Evolutionary conservation across 2,113 vertebrate species (phyloP), one percentile per base, ranked within the genome.

Genomic region (Columbina picui): DNA sequence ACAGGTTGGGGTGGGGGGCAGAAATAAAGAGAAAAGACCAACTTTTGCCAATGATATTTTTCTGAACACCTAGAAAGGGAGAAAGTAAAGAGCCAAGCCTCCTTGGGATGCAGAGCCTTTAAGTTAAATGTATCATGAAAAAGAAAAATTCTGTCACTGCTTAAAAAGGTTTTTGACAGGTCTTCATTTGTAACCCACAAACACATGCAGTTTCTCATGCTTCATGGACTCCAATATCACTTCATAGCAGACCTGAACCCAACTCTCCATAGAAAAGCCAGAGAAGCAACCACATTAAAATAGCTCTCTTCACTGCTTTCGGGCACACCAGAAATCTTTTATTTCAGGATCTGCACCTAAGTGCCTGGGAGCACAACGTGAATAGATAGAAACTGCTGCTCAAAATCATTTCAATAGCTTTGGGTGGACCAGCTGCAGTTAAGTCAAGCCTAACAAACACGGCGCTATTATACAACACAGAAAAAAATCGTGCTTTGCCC

Each of bases 151-250:
- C 82, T 68, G 73, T 84, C 79, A 25, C 71, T 68, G 79, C 93
- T 67, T 92, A 95, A 92, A 96, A 94, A 81, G 93, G 83, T 89
- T 95, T 96, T 95, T 96, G 95, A 96, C 95, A 96, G 95, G 92
- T 93, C 85, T 95, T 96, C 95, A 95, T 96, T 93, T 95, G 92
- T 93, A 97, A 94, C 78, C 94, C 70, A 77, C 92, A 90, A 96
- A 94, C 96, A 96, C 91, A 96, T 74, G 90, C 85, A 70, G 90
- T 87, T 94, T 93, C 94, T 97, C 94, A 97, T 93, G 96, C 94
- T 97, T 92, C 82, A 49, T 5, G 12, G 71, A 87, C 68, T 96
- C 85, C 25, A 92, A 91, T 91, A 96, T 76, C 47, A n/a, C 90
- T 86, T 93, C 82, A 59, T 19, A 81, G 85, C 82, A 78, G 87